Base-by-base conservation (phyloP, 2,888 invertebrate species). In the Himalopsyche tibetana region DNA sequence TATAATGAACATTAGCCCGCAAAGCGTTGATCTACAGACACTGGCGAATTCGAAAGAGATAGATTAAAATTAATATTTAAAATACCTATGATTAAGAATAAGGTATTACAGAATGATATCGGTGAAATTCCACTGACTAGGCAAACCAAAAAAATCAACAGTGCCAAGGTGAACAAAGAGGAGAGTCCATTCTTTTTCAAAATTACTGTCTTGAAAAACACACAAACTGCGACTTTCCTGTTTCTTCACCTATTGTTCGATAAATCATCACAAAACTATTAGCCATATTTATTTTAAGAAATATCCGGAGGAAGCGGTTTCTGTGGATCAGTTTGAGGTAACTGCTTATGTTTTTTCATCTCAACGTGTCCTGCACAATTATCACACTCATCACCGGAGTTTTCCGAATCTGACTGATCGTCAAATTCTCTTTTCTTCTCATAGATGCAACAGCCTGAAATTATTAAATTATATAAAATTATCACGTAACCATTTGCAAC, bases 381-480 rank as follows among this genome's bases (percentile, higher is more conserved):
- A 89, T 97, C 97, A 91, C 97, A 97, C 91, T 98, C 98, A 89
- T 96, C 96, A 83, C 96, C 95, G 86, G 95, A 95, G 74, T 95
- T 95, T 85, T 96, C 96, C 0, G 97, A 96, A 89, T 97, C 98
- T 74, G 97, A 98, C 91, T 98, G 98, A 28, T 74, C 74, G 80
- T 95, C 98, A 92, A 98, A 98, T 69, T 94, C 94, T 89, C 94
- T 94, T n/a, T 97, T 98, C 91, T 98, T 99, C 90, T 96, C 96
- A 91, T 97, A 99, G 90, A 99, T 97, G 91, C 99, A 99, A 91
- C 99, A 99, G 92, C 98, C 98, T 98, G 90, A 1, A 55, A 87
- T 85, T 89, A 80, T 36, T 79, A 87, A 5, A 82, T 81, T 80
- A 86, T 28, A 28, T 28, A 28, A 28, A 28, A 28, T 28, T 28